Base-by-base conservation (phyloP, 1,140 invertebrate species). In the Drosophila nikananu region DNA sequence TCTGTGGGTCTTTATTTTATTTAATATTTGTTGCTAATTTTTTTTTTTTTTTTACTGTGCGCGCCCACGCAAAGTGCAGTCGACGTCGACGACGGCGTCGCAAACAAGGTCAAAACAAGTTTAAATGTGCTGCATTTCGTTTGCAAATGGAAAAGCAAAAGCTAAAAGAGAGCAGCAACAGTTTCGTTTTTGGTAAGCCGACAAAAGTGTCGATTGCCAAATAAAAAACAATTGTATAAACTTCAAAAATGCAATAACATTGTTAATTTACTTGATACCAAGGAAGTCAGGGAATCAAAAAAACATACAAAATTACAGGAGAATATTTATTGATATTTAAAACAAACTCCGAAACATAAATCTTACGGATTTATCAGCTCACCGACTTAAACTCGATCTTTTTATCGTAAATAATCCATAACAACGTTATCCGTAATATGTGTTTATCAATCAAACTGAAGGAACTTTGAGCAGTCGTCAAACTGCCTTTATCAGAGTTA, bases 61-160 rank as follows among this genome's bases (percentile, higher is more conserved):
- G 59, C 72, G 80, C 76, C 80, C 67, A 83, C 60, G 66, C 75
- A 80, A 82, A 87, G 42, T 82, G 75, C 75, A 82, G 67, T 23
- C 44, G 44, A 48, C 44, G 58, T 65, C 58, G 68, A 51, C 72
- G 57, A 55, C 44, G 51, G 19, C 78, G 73, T 55, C 52, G 76
- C 58, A 68, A 89, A 84, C 84, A 87, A 87, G 84, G 86, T 90
- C 86, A 90, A 81, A 81, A 76, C 81, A 81, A 87, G 83, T 87
- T 80, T 77, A 87, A 82, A 76, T 80, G 75, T 80, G 75, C 83
- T 80, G 49, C 57, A 72, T 59, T n/a, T n/a, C n/a, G n/a, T n/a
- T n/a, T 37, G 37, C 41, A 59, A 68, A 52, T 37, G 37, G 21
- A 59, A 46, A 52, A 54, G 39, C 48, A 72, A 74, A 42, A 15